Percentiles rank a stretch among this genome's conserved stretches.
phyloP scores from a whole-genome alignment of 2,113 vertebrate species.

The Aptenodytes forsteri region DNA sequence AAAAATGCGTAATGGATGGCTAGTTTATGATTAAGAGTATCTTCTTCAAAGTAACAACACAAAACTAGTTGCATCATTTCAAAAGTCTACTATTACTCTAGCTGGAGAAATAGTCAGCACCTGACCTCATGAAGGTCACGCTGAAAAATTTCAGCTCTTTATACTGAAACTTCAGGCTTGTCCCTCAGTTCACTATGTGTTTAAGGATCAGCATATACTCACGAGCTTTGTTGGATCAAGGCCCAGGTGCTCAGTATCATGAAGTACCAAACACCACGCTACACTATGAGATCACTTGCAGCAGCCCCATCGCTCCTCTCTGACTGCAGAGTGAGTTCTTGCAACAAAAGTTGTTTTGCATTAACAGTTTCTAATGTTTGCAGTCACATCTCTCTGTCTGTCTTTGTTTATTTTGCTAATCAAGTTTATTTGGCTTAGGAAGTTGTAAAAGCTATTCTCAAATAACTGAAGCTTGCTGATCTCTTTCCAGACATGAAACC shows the following conservation, averaged over 20 bases:
- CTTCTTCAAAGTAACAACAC: background rate
- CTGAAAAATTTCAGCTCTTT: background rate
- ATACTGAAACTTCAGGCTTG: background rate
- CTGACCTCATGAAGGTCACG: background rate
- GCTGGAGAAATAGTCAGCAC: background rate
- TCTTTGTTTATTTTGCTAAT: conserved; percentile 25
- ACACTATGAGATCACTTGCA: background rate
- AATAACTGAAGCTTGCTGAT: background rate
- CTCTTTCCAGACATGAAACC: background rate
- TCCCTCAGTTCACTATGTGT: background rate
- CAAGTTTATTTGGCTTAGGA: background rate
- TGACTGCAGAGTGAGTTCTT: background rate
- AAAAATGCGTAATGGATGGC: background rate
- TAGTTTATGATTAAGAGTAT: background rate
- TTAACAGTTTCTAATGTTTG: background rate
- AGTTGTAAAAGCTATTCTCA: conserved; percentile 14
- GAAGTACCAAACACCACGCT: background rate
- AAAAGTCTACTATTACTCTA: background rate
- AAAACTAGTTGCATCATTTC: background rate
- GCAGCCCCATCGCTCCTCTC: background rate
- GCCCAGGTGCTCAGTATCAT: background rate
- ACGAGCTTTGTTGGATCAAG: background rate
- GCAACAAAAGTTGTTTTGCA: background rate
- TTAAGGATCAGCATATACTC: background rate
- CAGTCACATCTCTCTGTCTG: background rate